phyloP scores from a whole-genome alignment of 2,113 vertebrate genomes.

The Gasterosteus nipponicus region DNA sequence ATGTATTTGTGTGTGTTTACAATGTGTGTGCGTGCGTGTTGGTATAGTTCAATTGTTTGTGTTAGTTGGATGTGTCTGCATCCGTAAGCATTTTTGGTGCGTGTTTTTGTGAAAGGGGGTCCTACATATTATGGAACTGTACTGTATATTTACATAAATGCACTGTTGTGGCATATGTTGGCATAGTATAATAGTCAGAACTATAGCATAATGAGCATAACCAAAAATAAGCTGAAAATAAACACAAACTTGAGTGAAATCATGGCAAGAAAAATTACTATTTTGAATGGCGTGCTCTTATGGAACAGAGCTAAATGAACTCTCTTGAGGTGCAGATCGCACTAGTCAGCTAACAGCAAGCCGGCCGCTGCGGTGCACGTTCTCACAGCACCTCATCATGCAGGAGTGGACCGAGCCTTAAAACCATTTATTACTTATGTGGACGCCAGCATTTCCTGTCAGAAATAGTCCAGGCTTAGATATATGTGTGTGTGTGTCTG shows the following conservation, averaged over 20 bases:
- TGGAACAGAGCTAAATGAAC: conserved; percentile 42
- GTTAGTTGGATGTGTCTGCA: neutral
- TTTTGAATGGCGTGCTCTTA: conserved; percentile 20
- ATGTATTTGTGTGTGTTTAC: conserved; percentile 11
- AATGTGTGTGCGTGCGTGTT: neutral
- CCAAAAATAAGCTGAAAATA: conserved; percentile 19
- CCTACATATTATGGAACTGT: conserved; percentile 4
- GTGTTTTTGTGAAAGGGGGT: neutral
- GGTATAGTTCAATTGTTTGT: neutral
- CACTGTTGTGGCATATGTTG: neutral
- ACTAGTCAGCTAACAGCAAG: conserved; percentile 38
- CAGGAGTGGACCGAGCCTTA: conserved; percentile 20
- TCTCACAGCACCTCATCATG: conserved; percentile 38
- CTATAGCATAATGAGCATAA: conserved; percentile 2
- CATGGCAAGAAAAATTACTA: conserved; percentile 23
- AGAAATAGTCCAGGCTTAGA: conserved; percentile 4
- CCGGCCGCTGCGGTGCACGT: neutral
- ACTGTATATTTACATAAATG: neutral
- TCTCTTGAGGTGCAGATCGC: conserved; percentile 11
- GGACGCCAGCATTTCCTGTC: conserved; percentile 25
- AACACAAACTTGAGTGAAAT: conserved; percentile 25
- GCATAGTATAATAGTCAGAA: conserved; percentile 7
- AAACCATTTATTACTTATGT: conserved; percentile 27
- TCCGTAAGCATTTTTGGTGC: neutral
- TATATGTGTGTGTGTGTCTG: neutral